Percentiles rank a stretch among this genome's conserved stretches.
Evolutionary conservation across 2,113 vertebrate species (phyloP).

Genomic region (Osmerus eperlanus): DNA sequence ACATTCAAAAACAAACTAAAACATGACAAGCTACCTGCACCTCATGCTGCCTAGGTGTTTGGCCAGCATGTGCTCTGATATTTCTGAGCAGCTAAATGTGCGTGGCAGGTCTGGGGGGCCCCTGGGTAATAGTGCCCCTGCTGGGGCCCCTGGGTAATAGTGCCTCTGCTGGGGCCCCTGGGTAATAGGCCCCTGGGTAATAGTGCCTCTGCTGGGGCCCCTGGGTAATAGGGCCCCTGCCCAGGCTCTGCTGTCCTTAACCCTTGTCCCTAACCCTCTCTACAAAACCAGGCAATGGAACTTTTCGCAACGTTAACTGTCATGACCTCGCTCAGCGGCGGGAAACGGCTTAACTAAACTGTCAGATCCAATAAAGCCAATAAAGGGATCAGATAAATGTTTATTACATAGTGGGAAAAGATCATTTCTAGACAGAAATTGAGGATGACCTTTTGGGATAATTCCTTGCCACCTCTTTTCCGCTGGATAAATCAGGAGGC

Average conservation of each 20-base stretch:
- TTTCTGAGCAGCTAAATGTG: slow-evolving; percentile 58
- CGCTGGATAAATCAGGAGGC: slow-evolving; percentile 76
- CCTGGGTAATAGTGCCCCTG: no score
- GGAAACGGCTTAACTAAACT: slow-evolving; percentile 99
- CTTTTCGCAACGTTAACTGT: slow-evolving; percentile 95
- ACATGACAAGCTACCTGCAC: no score
- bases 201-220: slow-evolving; percentile 12
- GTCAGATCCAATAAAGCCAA: slow-evolving; percentile 99
- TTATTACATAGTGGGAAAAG: slow-evolving; percentile 97
- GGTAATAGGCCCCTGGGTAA: slow-evolving; percentile 44
- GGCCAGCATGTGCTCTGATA: slow-evolving; percentile 27
- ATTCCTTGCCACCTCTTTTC: slow-evolving; percentile 85
- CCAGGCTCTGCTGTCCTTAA: slow-evolving; percentile 46
- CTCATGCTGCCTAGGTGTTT: neutral
- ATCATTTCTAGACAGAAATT: slow-evolving; percentile 99
- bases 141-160: no score
- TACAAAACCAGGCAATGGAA: slow-evolving; percentile 76
- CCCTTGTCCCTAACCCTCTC: slow-evolving; percentile 55
- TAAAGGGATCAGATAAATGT: slow-evolving; percentile 99
- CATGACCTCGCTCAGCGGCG: slow-evolving; percentile 89
- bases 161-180: slow-evolving; percentile 23
- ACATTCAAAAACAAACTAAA: no score
- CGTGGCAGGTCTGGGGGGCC: slow-evolving; percentile 38
- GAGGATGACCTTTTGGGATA: slow-evolving; percentile 98
- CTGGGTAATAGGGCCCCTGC: slow-evolving; percentile 15